Evolutionary conservation across 2,797 vertebrate genomes (phyloP), one percentile per base, ranked within the genome.

Genomic region (Poeciliopsis turneri): DNA sequence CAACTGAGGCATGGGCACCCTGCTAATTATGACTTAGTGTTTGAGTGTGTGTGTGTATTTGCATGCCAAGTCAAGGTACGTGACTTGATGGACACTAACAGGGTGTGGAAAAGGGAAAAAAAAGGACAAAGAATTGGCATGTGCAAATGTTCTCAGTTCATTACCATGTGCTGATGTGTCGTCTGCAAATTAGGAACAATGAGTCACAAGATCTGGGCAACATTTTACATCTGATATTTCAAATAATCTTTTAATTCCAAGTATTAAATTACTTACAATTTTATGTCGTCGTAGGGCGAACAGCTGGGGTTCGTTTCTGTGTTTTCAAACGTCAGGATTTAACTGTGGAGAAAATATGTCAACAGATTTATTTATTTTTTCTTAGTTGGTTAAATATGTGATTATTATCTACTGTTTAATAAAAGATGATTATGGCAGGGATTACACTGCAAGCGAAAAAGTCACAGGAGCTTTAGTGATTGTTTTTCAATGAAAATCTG

Each of bases 1-100:
- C 83, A 88, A 81, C 83, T 91, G 84, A 92, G 88, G 89, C 90
- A 90, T 89, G 88, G 84, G 89, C 87, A 81, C 80, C 82, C 85
- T 82, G 89, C 89, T 92, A 93, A 91, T 93, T 89, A 94, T 74
- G 82, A 20, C 73, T 75, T 79, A 71, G 53, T 78, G 66, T 83
- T 25, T 83, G 53, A 76, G 66, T 81, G 53, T 77, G 66, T 81
- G 49, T 77, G 30, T 2, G 70, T 30, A 68, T 5, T 66, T 23
- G 72, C 39, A 68, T 9, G 78, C 77, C 81, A 87, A 70, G 77
- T 88, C 82, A 87, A 84, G 79, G 78, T 87, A 79, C 72, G 82
- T 76, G 82, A 88, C 85, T 87, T 87, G 80, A 87, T 83, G 82
- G 77, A 88, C 84, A 84, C 74, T 69, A 86, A 83, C 79, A 86